phyloP scores from a whole-genome alignment of 1,140 invertebrate genomes.

The Plutomurus gul region DNA sequence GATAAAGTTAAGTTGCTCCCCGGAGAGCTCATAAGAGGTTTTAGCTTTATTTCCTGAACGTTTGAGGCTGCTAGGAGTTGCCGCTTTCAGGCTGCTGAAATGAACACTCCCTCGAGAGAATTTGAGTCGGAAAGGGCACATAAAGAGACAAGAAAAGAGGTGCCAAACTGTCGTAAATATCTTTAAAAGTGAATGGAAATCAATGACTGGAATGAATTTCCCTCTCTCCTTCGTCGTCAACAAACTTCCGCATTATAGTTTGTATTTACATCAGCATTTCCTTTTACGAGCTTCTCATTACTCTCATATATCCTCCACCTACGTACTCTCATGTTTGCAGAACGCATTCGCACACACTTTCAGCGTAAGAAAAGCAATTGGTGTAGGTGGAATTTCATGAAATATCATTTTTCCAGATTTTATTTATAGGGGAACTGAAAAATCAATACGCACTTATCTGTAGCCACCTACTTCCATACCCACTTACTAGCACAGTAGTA shows the following conservation, averaged over 20 bases:
- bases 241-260: not conserved
- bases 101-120: slow-evolving; percentile 7
- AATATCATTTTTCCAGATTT: no score
- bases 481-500: no score
- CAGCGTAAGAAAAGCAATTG: no score
- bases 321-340: no score
- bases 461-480: no score
- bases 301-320: not conserved
- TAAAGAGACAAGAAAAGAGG: slow-evolving; percentile 13
- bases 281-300: not conserved
- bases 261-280: not conserved
- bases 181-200: slow-evolving; percentile 22
- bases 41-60: not conserved
- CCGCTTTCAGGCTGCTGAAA: no score
- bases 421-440: no score
- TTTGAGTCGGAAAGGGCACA: not conserved
- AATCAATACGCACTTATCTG: no score
- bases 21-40: slow-evolving; percentile 4
- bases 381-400: no score
- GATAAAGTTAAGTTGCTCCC: slow-evolving; percentile 11
- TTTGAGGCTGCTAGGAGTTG: no score
- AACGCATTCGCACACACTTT: not conserved
- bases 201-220: not conserved
- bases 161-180: slow-evolving; percentile 10
- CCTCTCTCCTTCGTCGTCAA: not conserved